These are phyloP conservation scores for Choreutis nemorana DNA, from an alignment of 2,888 invertebrate genomes.

Conservation along the genomic window DNA sequence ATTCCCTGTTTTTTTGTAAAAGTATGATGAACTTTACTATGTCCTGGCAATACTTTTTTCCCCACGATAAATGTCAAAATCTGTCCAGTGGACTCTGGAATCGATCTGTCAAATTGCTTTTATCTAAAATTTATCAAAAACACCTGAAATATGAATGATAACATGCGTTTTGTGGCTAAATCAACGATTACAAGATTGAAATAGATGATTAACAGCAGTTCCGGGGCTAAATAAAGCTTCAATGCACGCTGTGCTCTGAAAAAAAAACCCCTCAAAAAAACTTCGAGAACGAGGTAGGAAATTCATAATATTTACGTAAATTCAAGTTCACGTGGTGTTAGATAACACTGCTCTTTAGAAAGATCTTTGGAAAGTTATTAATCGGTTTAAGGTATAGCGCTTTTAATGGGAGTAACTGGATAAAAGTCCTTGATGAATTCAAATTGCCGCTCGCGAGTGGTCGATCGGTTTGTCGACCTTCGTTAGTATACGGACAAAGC, in stretches of 20 bases:
- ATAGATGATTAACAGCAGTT: constrained; percentile 20
- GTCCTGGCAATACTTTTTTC: too few relatives aligned
- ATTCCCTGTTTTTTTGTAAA: too few relatives aligned
- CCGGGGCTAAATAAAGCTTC: constrained; percentile 14
- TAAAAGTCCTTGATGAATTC: too few relatives aligned
- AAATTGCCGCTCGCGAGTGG: too few relatives aligned
- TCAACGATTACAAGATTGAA: constrained; percentile 18
- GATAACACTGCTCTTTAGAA: too few relatives aligned
- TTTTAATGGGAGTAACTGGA: too few relatives aligned
- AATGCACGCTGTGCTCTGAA: constrained; percentile 13
- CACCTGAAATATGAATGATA: constrained; percentile 48
- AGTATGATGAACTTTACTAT: too few relatives aligned
- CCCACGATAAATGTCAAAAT: too few relatives aligned
- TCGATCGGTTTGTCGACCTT: too few relatives aligned
- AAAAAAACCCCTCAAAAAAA: constrained; percentile 15
- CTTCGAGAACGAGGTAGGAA: constrained; percentile 33
- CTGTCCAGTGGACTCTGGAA: constrained; percentile 30
- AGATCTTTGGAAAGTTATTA: too few relatives aligned
- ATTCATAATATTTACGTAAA: constrained; percentile 9
- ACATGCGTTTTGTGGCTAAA: constrained; percentile 29
- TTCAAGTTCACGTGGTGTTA: constrained; percentile 6
- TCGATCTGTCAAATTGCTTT: constrained; percentile 14
- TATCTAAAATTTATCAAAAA: constrained; percentile 46
- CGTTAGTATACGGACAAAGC: too few relatives aligned
- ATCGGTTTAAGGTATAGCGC: too few relatives aligned